phyloP scores from a whole-genome alignment of 2,113 vertebrate genomes.

The Anthoscopus minutus region DNA sequence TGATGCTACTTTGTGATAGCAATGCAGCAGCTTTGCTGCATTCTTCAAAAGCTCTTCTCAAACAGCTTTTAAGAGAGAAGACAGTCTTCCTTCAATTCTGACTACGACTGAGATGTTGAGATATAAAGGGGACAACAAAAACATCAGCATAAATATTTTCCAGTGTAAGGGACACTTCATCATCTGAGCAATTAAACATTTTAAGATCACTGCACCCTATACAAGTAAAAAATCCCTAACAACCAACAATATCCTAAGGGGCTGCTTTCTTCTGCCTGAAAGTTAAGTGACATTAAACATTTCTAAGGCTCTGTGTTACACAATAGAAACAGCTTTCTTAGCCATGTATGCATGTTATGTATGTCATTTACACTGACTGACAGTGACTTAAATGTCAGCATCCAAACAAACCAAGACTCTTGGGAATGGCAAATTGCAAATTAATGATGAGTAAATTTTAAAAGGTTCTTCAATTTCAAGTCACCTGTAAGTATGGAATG shows the following conservation, averaged over 20 bases:
- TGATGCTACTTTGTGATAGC: background rate
- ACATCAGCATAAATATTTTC: background rate
- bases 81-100: background rate
- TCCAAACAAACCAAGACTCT: background rate
- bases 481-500: background rate
- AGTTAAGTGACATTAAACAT: background rate
- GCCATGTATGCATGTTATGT: background rate
- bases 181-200: background rate
- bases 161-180: background rate
- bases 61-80: background rate
- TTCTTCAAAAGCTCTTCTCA: background rate
- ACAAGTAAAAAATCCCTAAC: too few relatives aligned
- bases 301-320: background rate
- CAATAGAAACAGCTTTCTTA: background rate
- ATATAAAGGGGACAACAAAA: background rate
- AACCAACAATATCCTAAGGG: background rate
- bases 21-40: background rate
- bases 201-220: background rate
- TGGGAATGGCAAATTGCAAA: background rate
- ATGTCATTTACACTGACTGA: background rate
- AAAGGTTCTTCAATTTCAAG: background rate
- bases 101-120: background rate
- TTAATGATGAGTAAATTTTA: background rate
- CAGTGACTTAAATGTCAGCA: background rate
- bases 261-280: background rate